Base-by-base conservation (phyloP, 2,888 invertebrate genomes). In the Ptilodon capucinus region DNA sequence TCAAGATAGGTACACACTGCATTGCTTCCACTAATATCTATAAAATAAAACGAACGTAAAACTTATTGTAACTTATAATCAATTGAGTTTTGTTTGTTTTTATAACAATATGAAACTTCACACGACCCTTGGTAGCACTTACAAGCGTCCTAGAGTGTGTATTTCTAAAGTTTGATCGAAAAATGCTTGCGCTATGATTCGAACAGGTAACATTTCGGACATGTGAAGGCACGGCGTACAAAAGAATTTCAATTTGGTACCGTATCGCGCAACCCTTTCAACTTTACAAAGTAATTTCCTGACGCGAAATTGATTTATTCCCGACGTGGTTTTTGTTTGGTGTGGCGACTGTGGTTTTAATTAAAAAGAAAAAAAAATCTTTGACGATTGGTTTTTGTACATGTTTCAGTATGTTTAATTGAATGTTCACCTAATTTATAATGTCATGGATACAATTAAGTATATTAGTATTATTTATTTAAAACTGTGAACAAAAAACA, bases 211-310 rank as follows among this genome's bases (percentile, higher is more conserved):
- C 83, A 79, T 80, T 85, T 81, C 71, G 84, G 80, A 77, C 84
- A 82, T 84, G 82, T 82, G 82, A 86, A 87, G 82, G 87, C 79
- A 73, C 65, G 72, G 74, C 58, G 71, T 68, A 86, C 85, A 87
- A 89, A 88, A 89, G 88, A 90, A 90, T 90, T 90, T 88, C 89
- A 89, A 87, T 89, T 88, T 87, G 84, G 81, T 82, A 71, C 76
- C 76, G 84, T 86, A 86, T 86, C 82, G 84, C 76, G 67, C 71
- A 82, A 86, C 86, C 83, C 85, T 82, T 84, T 84, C 83, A 85
- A 84, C 78, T 85, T 84, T 81, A 79, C 84, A 85, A 86, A 86
- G 87, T 89, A 89, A 90, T 88, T 88, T 87, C 80, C 84, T 81
- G 84, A 83, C 79, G 80, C 80, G 76, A 84, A 89, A 89, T 89